Percentiles rank a stretch among this genome's conserved stretches.
phyloP scores from a whole-genome alignment of 2,113 vertebrate species.

The Numenius arquata region DNA sequence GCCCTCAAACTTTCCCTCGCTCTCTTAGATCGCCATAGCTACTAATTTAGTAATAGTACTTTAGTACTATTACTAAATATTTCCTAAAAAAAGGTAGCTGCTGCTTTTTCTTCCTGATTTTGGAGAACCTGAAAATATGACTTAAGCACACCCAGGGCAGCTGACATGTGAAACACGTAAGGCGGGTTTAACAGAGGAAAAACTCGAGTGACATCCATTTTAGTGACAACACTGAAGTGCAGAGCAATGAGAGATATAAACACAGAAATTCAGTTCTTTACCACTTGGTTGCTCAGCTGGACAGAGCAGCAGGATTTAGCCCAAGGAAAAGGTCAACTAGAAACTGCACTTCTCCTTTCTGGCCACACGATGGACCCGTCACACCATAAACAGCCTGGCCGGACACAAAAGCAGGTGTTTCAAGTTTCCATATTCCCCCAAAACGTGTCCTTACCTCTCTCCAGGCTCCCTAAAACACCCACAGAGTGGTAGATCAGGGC shows the following conservation, averaged over 20 bases:
- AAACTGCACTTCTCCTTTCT: conserved; percentile 2
- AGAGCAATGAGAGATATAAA: neutral
- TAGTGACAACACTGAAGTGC: neutral
- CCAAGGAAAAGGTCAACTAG: neutral
- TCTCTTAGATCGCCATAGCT: neutral
- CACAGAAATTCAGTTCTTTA: neutral
- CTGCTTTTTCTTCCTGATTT: neutral
- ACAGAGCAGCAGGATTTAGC: neutral
- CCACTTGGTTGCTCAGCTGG: neutral
- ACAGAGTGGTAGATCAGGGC: neutral
- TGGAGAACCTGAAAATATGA: neutral
- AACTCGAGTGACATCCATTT: neutral
- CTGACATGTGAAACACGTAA: neutral
- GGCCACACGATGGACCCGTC: conserved; percentile 54
- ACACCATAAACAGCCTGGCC: neutral
- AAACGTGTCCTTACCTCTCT: neutral
- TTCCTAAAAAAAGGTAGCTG: neutral
- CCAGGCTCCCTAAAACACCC: neutral
- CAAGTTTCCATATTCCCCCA: no score
- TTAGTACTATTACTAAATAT: neutral
- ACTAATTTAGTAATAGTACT: no score
- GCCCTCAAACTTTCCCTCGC: neutral
- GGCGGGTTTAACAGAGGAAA: neutral
- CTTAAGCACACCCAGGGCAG: neutral
- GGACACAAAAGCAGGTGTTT: neutral